A percentile compares a stretch with the other conserved stretches of the same genome.
Evolutionary conservation across 1,140 invertebrate species (phyloP).

Genomic region (Drosophila lini): DNA sequence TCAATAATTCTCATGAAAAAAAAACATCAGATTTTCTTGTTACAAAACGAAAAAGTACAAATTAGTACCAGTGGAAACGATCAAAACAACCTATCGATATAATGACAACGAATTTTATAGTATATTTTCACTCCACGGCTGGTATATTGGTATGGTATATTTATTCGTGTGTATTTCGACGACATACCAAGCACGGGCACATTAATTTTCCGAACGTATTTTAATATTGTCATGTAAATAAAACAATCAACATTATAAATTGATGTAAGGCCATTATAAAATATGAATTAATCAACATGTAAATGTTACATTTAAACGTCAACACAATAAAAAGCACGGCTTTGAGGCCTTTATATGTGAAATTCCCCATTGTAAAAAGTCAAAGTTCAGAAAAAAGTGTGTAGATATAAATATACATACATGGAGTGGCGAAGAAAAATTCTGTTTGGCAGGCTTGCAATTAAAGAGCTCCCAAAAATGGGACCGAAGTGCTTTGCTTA

Average conservation of each 20-base stretch:
- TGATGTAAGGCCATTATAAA: constrained; percentile 24
- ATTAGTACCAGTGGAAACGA: background rate
- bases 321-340: background rate
- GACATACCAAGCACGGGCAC: constrained; percentile 3
- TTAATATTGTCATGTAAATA: constrained; percentile 38
- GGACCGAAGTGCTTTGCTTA: constrained; percentile 4
- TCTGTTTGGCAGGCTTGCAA: background rate
- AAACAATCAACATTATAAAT: constrained; percentile 32
- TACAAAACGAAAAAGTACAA: background rate
- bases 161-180: background rate
- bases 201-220: constrained; percentile 26
- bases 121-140: background rate
- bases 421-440: constrained; percentile 14
- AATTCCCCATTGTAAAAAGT: constrained; percentile 16
- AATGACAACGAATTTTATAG: background rate
- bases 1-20: background rate
- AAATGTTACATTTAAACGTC: background rate
- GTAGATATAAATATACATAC: constrained; percentile 25
- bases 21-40: background rate
- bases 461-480: background rate
- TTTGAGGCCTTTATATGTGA: background rate
- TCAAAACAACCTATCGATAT: background rate
- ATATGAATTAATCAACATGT: constrained; percentile 20
- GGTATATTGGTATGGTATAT: constrained; percentile 1
- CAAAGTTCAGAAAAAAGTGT: constrained; percentile 19